Percentiles rank a stretch among this genome's conserved stretches.
These are phyloP conservation scores for Apotomis capreana DNA, from an alignment of 2,888 invertebrate genomes.

Conservation along the genomic window DNA sequence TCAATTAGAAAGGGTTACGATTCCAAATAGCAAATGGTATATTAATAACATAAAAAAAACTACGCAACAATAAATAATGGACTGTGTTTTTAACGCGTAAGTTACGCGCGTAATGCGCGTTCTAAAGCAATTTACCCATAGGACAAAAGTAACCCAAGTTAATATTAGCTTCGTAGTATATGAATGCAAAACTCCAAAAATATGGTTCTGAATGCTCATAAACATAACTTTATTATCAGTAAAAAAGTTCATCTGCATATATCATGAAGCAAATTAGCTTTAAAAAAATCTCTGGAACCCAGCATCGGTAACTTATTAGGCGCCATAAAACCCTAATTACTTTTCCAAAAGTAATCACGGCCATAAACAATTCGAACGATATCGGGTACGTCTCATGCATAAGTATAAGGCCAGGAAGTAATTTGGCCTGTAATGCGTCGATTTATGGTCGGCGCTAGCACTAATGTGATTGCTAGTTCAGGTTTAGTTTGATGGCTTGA, in stretches of 20 bases:
- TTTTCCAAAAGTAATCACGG: slow-evolving; percentile 36
- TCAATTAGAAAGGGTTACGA: no score
- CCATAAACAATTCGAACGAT: slow-evolving; percentile 40
- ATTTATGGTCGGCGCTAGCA: slow-evolving; percentile 55
- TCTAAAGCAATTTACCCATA: no score
- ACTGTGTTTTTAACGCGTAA: no score
- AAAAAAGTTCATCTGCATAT: neutral
- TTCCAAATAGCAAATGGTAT: no score
- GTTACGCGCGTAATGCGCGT: no score
- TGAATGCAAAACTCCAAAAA: no score
- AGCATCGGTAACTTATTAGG: slow-evolving; percentile 35
- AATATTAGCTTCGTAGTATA: no score
- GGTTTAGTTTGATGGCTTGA: slow-evolving; percentile 1
- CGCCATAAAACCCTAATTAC: slow-evolving; percentile 40
- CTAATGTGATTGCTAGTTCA: slow-evolving; percentile 39
- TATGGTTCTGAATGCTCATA: neutral
- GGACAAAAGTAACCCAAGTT: no score
- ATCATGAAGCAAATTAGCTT: neutral
- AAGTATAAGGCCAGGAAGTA: slow-evolving; percentile 55
- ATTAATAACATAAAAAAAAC: no score
- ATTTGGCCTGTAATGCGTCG: slow-evolving; percentile 43
- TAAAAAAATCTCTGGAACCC: slow-evolving; percentile 5
- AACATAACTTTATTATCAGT: neutral
- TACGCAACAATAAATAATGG: no score
- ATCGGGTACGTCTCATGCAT: slow-evolving; percentile 48